Percentiles rank a stretch among this genome's conserved stretches.
phyloP scores from a whole-genome alignment of 2,113 vertebrate genomes.

The Gobio gobio region DNA sequence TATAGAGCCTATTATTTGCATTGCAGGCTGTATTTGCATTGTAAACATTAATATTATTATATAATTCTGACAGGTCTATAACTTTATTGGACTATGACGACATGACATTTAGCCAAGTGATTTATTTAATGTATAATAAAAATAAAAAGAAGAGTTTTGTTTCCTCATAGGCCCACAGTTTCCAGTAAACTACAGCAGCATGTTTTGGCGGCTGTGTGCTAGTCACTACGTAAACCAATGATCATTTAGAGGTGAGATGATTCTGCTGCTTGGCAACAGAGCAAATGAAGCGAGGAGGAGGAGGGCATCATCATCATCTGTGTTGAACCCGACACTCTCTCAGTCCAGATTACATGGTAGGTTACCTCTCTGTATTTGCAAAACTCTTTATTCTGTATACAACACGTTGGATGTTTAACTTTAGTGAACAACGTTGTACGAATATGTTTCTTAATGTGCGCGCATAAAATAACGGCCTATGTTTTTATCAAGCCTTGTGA shows the following conservation, averaged over 20 bases:
- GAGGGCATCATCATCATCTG: constrained; percentile 45
- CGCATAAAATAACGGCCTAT: neutral
- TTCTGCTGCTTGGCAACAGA: constrained; percentile 62
- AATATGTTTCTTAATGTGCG: neutral
- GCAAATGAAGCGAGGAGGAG: constrained; percentile 53
- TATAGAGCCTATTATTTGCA: neutral
- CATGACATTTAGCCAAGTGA: neutral
- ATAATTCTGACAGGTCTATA: neutral
- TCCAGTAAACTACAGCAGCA: neutral
- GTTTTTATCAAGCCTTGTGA: constrained; percentile 9
- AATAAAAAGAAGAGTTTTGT: too few relatives aligned
- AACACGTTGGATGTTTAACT: neutral
- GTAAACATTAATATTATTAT: neutral
- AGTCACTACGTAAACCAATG: neutral
- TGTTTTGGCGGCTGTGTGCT: neutral
- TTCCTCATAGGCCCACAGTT: neutral
- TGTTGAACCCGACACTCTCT: constrained; percentile 11
- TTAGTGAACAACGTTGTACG: neutral
- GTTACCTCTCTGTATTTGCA: neutral
- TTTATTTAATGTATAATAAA: neutral
- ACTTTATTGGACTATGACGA: neutral
- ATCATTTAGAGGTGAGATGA: neutral
- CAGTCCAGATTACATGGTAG: constrained; percentile 39
- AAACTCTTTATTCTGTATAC: neutral
- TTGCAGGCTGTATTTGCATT: neutral